Base-by-base conservation (phyloP, 2,113 vertebrate species). In the Mastomys natalensis region DNA sequence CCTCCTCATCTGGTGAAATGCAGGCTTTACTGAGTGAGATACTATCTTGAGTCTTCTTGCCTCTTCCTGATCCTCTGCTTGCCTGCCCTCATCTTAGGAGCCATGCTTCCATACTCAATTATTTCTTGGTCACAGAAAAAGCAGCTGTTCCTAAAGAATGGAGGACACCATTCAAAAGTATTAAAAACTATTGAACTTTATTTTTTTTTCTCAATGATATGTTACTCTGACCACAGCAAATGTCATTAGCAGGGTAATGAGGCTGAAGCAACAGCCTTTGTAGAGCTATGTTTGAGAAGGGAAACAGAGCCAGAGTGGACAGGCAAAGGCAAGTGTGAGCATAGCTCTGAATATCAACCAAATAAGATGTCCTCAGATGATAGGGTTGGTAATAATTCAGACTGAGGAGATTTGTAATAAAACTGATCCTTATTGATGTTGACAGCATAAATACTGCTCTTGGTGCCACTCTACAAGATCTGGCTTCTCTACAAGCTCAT, bases 171-270 rank as follows among this genome's bases (percentile, higher is more conserved):
- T 48, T 48, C 22, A 62, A 86, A 34, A 89, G 12, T 7, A 66
- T 76, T 48, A 88, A 85, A 95, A 88, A 9, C 37, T 88, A 53
- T 12, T 78, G 15, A 66, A 53, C 31, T 81, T 94, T 89, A 80
- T 37, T 72, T 90, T 37, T 72, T 90, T 80, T 92, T 7, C 8
- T 68, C n/a, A 88, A 2, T 90, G 51, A 87, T 90, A 64, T 80
- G 66, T 66, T 90, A 58, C 17, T 53, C 5, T 92, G 26, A 53
- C 40, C 72, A 53, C 64, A 58, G 68, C 22, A 94, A 24, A 89
- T 77, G 2, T 86, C 21, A n/a, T 48, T 87, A 94, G 58, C 1
- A 7, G 37, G 24, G 17, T 51, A 10, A 60, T 3, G 13, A 68
- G 62, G 21, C 0, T n/a, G 13, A 68, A 76, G 31, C 10, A 43